phyloP scores from a whole-genome alignment of 2,888 invertebrate genomes.

The Harpagoxenus sublaevis region DNA sequence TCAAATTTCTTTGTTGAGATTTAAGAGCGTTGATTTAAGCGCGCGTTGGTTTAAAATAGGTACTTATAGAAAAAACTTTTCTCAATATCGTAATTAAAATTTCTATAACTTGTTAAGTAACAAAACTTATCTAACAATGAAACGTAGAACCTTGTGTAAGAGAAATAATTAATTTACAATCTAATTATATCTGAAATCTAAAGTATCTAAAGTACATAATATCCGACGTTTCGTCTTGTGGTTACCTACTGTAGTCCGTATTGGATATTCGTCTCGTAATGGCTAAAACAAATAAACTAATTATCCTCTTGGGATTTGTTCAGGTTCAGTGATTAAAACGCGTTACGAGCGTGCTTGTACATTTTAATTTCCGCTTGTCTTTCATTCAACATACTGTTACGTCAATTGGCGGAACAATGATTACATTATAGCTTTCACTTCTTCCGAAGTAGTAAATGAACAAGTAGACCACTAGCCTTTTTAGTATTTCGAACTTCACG shows the following conservation, averaged over 20 bases:
- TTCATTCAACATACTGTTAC: conserved; percentile 59
- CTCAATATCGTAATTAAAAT: not conserved
- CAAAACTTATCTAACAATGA: not conserved
- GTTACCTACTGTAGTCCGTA: not conserved
- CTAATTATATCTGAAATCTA: not conserved
- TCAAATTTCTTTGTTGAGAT: not conserved
- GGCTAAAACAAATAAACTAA: not conserved
- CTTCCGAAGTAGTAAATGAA: conserved; percentile 51
- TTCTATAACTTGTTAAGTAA: not conserved
- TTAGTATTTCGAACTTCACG: conserved; percentile 12
- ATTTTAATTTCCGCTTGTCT: conserved; percentile 43
- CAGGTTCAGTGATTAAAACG: not conserved
- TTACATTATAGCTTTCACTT: conserved; percentile 70
- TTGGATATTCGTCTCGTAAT: not conserved
- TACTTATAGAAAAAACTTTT: not conserved
- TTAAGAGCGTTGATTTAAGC: not conserved
- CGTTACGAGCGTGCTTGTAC: not conserved
- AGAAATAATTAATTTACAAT: not conserved
- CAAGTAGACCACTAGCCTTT: conserved; percentile 18
- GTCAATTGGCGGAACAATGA: conserved; percentile 64
- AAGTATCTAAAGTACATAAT: not conserved
- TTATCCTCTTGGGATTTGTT: conserved; percentile 1
- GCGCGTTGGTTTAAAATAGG: not conserved
- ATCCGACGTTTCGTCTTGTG: not conserved
- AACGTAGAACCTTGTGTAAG: not conserved